These are phyloP conservation scores for Hecatera dysodea DNA, from an alignment of 2,888 invertebrate species.

Conservation along the genomic window DNA sequence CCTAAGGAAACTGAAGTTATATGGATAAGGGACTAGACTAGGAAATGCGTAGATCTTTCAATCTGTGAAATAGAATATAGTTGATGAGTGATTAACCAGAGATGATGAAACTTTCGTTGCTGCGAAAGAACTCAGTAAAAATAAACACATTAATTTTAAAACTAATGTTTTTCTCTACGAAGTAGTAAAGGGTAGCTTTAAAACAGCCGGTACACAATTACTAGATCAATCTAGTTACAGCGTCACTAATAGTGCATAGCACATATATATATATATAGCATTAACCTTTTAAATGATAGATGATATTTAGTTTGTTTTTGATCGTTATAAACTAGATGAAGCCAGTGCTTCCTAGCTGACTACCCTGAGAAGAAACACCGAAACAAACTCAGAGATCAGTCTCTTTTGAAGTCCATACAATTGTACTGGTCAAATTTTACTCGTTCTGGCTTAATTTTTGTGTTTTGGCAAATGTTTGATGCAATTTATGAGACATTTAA, in stretches of 20 bases:
- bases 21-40: not conserved
- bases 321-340: no score
- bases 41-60: conserved; percentile 14
- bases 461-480: no score
- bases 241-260: not conserved
- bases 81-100: not conserved
- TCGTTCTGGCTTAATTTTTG: no score
- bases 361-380: no score
- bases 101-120: not conserved
- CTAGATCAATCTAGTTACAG: not conserved
- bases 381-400: no score
- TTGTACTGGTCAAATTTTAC: no score
- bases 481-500: not conserved
- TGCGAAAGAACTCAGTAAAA: not conserved
- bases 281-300: no score
- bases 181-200: not conserved
- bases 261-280: no score
- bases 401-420: no score
- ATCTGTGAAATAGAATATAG: not conserved
- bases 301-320: no score
- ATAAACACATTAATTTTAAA: not conserved
- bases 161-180: not conserved
- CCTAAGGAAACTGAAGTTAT: conserved; percentile 12
- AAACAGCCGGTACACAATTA: not conserved
- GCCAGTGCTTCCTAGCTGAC: no score